Evolutionary conservation across 2,113 vertebrate genomes (phyloP).

Genomic region (Casuarius casuarius): DNA sequence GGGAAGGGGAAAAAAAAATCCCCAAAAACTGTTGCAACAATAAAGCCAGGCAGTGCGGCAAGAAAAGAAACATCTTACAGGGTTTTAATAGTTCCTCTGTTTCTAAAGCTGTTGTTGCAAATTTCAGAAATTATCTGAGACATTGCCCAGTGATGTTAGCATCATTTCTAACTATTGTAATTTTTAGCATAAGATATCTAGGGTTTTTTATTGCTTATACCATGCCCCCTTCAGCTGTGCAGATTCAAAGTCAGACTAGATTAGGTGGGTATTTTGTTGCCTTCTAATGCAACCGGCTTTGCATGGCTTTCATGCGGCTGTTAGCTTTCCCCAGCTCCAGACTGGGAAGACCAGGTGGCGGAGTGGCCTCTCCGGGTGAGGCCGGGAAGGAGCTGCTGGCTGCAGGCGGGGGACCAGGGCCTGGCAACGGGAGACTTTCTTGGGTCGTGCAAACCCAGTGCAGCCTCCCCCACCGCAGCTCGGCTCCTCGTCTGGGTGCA

Average conservation of each 20-base stretch:
- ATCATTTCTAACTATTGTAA: not conserved
- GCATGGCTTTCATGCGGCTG: not conserved
- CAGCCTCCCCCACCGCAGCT: too few relatives aligned
- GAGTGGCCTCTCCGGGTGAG: too few relatives aligned
- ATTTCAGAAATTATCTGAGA: not conserved
- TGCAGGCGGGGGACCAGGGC: not conserved
- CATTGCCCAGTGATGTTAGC: not conserved
- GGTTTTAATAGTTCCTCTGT: not conserved
- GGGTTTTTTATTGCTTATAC: not conserved
- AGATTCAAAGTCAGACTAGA: not conserved
- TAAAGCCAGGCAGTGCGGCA: not conserved
- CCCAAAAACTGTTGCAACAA: not conserved
- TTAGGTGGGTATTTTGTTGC: not conserved
- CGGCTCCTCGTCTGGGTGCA: too few relatives aligned
- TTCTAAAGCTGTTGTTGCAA: not conserved
- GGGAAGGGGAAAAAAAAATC: not conserved
- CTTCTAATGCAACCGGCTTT: not conserved
- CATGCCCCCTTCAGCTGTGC: not conserved
- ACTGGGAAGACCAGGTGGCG: not conserved
- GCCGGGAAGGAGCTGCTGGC: not conserved
- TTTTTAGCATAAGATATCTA: not conserved
- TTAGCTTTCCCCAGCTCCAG: not conserved
- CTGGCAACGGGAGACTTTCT: not conserved
- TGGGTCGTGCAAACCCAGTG: not conserved
- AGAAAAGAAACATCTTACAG: not conserved